Base-by-base conservation (phyloP, 2,888 invertebrate species). In the Apodemia hepburni region DNA sequence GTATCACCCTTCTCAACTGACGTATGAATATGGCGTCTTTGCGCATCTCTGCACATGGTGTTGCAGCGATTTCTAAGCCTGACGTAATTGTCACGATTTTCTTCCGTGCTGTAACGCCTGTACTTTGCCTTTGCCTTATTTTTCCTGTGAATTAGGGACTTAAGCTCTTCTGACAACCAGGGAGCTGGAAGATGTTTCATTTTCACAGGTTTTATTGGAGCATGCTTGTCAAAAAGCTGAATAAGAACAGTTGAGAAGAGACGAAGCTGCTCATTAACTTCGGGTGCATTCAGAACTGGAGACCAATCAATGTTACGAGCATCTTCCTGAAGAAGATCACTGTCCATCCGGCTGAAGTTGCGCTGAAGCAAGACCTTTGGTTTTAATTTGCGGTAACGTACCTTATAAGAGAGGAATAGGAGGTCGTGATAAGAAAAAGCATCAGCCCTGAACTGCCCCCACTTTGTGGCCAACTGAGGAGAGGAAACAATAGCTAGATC, bases 151-250 rank as follows among this genome's bases (percentile, higher is more conserved):
- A 60, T 51, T 12, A 61, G 12, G 1, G n/a, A n/a, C 11, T 33
- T 61, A 8, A 61, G n/a, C n/a, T 35, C 51, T 6, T 35, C 51
- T 6, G 49, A 49, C 18, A 61, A 18, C 61, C 51, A 51, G 1
- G 60, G 60, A 18, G 60, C 49, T 12, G 60, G 51, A 18, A 51
- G 35, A 27, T 61, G 60, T 47, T 61, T 61, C 5, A 61, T 35
- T 6, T 22, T 29, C 8, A 54, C 51, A 15, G 51, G 51, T 11
- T 54, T 61, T 15, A 60, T 33, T 1, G 60, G 60, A 4, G 60
- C 60, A 51, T 60, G 51, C 7, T 60, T 49, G 33, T 60, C 60
- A 15, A 49, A 60, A 3, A 60, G 33, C 2, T 11, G 2, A 15
- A 1, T 60, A 0, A 60, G 18, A 11, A 51, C 12, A 18, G 11